Percentiles rank a stretch among this genome's conserved stretches.
These are phyloP conservation scores for Plotosus lineatus DNA, from an alignment of 2,113 vertebrate species.

Conservation along the genomic window DNA sequence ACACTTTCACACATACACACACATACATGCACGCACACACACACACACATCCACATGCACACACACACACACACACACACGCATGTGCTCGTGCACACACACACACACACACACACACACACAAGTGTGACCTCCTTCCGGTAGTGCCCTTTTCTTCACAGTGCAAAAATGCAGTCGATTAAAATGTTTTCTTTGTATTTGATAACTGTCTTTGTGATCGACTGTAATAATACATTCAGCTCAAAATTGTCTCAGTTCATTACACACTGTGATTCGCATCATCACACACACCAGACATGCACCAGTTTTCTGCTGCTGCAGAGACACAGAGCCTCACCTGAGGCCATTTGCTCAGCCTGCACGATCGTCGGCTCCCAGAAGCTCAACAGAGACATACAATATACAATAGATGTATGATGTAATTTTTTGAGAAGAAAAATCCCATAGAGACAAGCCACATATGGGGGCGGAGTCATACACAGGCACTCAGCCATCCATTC, in stretches of 20 bases:
- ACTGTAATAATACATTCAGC: background rate
- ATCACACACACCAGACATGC: background rate
- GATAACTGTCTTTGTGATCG: background rate
- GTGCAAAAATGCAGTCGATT: too few relatives aligned
- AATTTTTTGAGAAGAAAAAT: constrained; percentile 33
- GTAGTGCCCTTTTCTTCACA: too few relatives aligned
- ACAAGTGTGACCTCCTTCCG: too few relatives aligned
- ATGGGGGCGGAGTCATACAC: constrained; percentile 11
- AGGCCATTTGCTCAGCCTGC: constrained; percentile 45
- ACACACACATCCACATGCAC: too few relatives aligned
- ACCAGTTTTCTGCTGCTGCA: too few relatives aligned
- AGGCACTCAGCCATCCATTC: constrained; percentile 45
- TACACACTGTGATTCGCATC: background rate
- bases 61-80: too few relatives aligned
- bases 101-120: too few relatives aligned
- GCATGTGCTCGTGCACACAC: too few relatives aligned
- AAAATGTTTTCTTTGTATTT: background rate
- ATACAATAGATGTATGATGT: constrained; percentile 51
- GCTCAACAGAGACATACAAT: constrained; percentile 49
- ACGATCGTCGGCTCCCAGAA: constrained; percentile 43
- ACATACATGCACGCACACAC: too few relatives aligned
- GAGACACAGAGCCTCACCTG: background rate
- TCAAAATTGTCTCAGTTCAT: background rate
- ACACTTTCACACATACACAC: too few relatives aligned
- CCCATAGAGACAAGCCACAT: background rate